Conservation (phyloP, 2,888 invertebrate genomes). For the Drosophila rubida region DNA sequence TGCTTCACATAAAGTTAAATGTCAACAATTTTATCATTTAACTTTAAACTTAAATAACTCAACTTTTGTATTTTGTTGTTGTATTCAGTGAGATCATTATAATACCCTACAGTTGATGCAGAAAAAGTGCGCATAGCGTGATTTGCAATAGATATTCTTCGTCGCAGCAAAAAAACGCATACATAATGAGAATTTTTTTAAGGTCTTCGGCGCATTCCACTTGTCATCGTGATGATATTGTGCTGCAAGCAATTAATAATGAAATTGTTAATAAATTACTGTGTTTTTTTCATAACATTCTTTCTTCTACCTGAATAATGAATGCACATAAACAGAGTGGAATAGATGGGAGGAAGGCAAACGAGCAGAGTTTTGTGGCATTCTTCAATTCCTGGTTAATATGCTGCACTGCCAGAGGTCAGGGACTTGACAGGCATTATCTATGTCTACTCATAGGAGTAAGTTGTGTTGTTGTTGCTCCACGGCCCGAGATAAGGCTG, state of each 20-base stretch:
- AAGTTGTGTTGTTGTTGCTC: background rate
- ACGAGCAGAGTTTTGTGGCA: background rate
- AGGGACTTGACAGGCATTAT: slow-evolving; percentile 24
- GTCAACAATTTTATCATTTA: too few species aligned
- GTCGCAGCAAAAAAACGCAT: slow-evolving; percentile 27
- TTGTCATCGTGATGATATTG: slow-evolving; percentile 33
- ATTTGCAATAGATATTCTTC: slow-evolving; percentile 31
- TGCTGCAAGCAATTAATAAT: slow-evolving; percentile 45
- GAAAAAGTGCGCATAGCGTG: slow-evolving; percentile 21
- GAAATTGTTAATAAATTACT: slow-evolving; percentile 53
- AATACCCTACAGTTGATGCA: background rate
- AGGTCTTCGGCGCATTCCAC: slow-evolving; percentile 39
- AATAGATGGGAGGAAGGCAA: background rate
- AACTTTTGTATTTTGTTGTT: background rate
- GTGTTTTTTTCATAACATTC: slow-evolving; percentile 12
- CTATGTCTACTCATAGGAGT: too few species aligned
- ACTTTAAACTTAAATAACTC: too few species aligned
- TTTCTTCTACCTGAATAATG: slow-evolving; percentile 18
- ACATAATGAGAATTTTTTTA: slow-evolving; percentile 40
- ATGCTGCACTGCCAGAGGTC: slow-evolving; percentile 36
- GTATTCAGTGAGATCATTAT: background rate
- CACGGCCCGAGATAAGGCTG: slow-evolving; percentile 25
- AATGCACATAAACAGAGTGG: slow-evolving; percentile 9
- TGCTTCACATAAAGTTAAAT: too few species aligned
- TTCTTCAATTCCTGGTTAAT: slow-evolving; percentile 4